Evolutionary conservation across 1,140 invertebrate species (phyloP), one percentile per base, ranked within the genome.

Genomic region (Druon quercuslanigerum): DNA sequence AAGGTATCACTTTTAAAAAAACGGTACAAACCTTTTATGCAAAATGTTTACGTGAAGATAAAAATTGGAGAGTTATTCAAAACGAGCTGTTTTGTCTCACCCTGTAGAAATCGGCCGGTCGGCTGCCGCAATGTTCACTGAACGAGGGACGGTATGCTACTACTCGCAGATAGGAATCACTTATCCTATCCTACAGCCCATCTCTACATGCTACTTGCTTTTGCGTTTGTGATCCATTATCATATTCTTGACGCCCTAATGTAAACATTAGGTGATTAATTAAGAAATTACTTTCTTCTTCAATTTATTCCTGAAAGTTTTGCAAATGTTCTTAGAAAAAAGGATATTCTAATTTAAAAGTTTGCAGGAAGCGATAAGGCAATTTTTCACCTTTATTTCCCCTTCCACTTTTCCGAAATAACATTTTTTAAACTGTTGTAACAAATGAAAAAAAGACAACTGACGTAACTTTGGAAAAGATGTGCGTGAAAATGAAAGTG

Each of bases 91-190:
- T 56, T 4, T 57, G 46, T 78, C 78, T 82, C 50, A 82, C 81
- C 57, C 52, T 50, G 46, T 72, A 75, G 54, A 74, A 72, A 50
- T 71, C 12, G 33, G 70, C 56, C 50, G 46, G 71, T 19, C 70
- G 70, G 74, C 75, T 19, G 76, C 14, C 16, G 78, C 75, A 79
- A 82, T 75, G 83, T 81, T 80, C 76, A 72, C 83, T 78, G 78
- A 81, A 51, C 78, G 83, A 84, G 80, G 76, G 79, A 76, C 78
- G 73, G 77, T 75, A 71, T 71, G 80, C 83, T 74, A 86, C 85
- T 33, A 33, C 25, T 33, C 25, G 25, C 84, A 84, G 80, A 80
- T 75, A 79, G 71, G 73, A 82, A 83, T 78, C 75, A 56, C 56
- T 72, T 73, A 73, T 77, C 66, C 73, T 79, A 79, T 80, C 77